Evolutionary conservation across 1,140 invertebrate species (phyloP).

Genomic region (Harpegnathos saltator): DNA sequence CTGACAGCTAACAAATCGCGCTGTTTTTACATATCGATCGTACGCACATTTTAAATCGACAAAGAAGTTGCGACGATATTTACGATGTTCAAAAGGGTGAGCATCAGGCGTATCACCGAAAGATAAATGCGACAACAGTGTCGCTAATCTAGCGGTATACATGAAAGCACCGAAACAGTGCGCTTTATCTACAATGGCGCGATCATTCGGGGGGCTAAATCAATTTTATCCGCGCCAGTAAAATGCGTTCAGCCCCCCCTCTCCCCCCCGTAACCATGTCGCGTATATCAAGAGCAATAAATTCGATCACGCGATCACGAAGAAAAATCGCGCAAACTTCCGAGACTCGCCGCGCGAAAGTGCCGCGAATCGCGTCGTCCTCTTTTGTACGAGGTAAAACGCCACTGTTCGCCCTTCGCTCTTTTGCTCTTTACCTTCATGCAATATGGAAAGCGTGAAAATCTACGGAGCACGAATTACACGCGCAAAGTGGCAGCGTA

Average conservation of each 20-base stretch:
- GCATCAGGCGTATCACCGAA: not conserved
- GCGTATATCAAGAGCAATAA: not conserved
- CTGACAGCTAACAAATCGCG: no score
- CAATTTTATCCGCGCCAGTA: constrained; percentile 9
- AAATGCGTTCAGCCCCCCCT: no score
- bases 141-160: constrained; percentile 10
- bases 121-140: constrained; percentile 20
- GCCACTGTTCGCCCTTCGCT: not conserved
- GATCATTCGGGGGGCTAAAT: constrained; percentile 13
- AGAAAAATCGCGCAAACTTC: constrained; percentile 12
- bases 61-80: not conserved
- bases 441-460: constrained; percentile 33
- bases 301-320: not conserved
- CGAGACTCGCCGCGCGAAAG: not conserved
- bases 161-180: constrained; percentile 22
- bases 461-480: constrained; percentile 24
- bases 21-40: no score
- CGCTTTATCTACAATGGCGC: constrained; percentile 5
- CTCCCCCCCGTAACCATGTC: not conserved
- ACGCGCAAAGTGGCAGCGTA: constrained; percentile 10
- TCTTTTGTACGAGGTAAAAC: not conserved
- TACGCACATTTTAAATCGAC: not conserved
- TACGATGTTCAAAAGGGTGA: not conserved
- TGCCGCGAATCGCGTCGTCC: not conserved
- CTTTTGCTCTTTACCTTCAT: not conserved